These are phyloP conservation scores for Belonocnema kinseyi DNA, from an alignment of 1,140 invertebrate species.

Conservation along the genomic window DNA sequence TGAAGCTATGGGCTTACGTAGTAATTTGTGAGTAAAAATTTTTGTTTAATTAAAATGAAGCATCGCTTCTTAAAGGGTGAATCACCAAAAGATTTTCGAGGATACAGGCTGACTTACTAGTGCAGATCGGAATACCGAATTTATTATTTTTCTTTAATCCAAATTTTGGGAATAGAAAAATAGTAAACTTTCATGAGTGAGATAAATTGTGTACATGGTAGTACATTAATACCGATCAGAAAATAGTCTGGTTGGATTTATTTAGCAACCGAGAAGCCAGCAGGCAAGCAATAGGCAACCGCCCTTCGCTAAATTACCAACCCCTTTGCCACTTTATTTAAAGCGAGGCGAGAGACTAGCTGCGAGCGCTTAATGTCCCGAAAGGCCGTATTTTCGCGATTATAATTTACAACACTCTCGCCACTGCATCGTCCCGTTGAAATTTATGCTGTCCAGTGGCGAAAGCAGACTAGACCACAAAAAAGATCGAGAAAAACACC, in stretches of 20 bases:
- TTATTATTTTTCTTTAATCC: too few species aligned
- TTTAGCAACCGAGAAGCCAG: slow-evolving; percentile 17
- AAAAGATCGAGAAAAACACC: slow-evolving; percentile 41
- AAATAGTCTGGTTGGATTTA: slow-evolving; percentile 24
- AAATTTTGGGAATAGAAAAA: neutral
- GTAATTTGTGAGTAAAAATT: too few species aligned
- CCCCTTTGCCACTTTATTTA: slow-evolving; percentile 56
- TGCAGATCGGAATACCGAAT: too few species aligned
- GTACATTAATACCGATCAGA: slow-evolving; percentile 24
- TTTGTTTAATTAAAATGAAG: too few species aligned
- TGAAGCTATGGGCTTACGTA: too few species aligned
- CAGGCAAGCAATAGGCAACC: neutral
- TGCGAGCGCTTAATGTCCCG: slow-evolving; percentile 63
- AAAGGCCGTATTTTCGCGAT: slow-evolving; percentile 66
- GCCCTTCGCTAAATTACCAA: slow-evolving; percentile 55
- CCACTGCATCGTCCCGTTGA: slow-evolving; percentile 37
- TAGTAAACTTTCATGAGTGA: slow-evolving; percentile 7
- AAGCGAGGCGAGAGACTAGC: slow-evolving; percentile 47
- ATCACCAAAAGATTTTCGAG: too few species aligned
- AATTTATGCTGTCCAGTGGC: slow-evolving; percentile 47
- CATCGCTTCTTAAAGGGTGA: too few species aligned
- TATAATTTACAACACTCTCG: slow-evolving; percentile 59
- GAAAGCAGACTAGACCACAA: slow-evolving; percentile 23
- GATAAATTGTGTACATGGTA: slow-evolving; percentile 7
- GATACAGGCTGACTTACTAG: too few species aligned